These are phyloP conservation scores for Acrocephalus scirpaceus DNA, from an alignment of 2,797 vertebrate species.

Conservation along the genomic window DNA sequence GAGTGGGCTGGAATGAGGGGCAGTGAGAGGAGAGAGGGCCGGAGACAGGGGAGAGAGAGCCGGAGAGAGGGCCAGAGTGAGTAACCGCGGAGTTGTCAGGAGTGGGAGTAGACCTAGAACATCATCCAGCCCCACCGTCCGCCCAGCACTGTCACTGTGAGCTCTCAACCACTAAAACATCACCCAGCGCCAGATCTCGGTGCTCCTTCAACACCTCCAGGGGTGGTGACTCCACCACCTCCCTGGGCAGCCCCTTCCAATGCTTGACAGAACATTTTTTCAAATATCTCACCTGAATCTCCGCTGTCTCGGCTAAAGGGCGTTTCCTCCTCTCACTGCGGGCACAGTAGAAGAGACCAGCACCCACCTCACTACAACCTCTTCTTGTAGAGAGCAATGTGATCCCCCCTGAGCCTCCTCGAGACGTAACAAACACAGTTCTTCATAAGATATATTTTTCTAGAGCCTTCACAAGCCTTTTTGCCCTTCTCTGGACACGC, in stretches of 20 bases:
- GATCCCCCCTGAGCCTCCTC: background rate
- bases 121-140: too few species aligned
- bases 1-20: background rate
- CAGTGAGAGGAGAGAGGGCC: background rate
- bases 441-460: background rate
- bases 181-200: background rate
- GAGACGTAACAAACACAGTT: background rate
- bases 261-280: background rate
- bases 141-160: too few species aligned
- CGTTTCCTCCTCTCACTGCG: background rate
- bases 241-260: background rate
- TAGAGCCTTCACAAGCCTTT: background rate
- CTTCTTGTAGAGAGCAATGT: background rate
- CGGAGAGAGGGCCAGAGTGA: rapidly evolving
- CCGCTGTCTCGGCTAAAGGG: background rate
- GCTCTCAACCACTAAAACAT: background rate
- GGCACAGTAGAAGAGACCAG: background rate
- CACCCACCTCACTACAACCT: background rate
- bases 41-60: too few species aligned
- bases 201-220: too few species aligned
- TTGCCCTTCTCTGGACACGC: rapidly evolving
- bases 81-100: rapidly evolving
- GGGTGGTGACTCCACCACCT: background rate
- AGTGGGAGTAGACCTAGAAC: rapidly evolving
- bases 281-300: background rate